Base-by-base conservation (phyloP, 2,113 vertebrate species). In the Lycocorax pyrrhopterus region DNA sequence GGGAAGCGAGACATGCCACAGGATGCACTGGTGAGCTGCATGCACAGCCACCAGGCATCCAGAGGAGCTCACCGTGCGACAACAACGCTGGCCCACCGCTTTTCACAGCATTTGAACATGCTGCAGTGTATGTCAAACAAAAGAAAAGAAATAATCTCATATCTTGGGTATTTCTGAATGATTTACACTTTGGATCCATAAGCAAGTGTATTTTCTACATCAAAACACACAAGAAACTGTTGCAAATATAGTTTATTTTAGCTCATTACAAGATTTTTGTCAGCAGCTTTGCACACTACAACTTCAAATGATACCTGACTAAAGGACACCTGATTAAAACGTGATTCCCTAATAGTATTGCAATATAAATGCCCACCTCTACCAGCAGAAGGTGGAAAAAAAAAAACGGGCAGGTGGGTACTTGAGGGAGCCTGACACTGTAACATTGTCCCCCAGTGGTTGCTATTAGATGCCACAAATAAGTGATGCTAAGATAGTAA, bases 51-150 rank as follows among this genome's bases (percentile, higher is more conserved):
- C 67, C 1, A 1, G 68, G 39, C 59, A 67, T 55, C 21, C 3
- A 1, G 20, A 9, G 35, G 8, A 72, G 86, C 43, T 73, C 58
- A 37, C n/a, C 0, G 0, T 14, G 3, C 1, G 1, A 46, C 47
- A 88, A 39, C 51, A 13, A 20, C 0, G 16, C 43, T 20, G 49
- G 30, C 0, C 1, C 55, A 13, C 14, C 1, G 2, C 20, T 32
- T 73, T 4, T 44, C 51, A 84, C 35, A 68, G 56, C 32, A 71
- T 49, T 4, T 30, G 39, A 74, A 92, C 69, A 60, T 21, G 49
- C 37, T 72, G 43, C 26, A 83, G 62, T 21, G 6, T 1, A 7
- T 12, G 20, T 13, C 53, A 72, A 71, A 62, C 15, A 30, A n/a
- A 75, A 85, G 18, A 69, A 77, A 71, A 77, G 1, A 58, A 47